A percentile compares a stretch with the other conserved stretches of the same genome.
These are phyloP conservation scores for Trissonchulus latispiculum DNA, from an alignment of 2,888 invertebrate species.

Conservation along the genomic window DNA sequence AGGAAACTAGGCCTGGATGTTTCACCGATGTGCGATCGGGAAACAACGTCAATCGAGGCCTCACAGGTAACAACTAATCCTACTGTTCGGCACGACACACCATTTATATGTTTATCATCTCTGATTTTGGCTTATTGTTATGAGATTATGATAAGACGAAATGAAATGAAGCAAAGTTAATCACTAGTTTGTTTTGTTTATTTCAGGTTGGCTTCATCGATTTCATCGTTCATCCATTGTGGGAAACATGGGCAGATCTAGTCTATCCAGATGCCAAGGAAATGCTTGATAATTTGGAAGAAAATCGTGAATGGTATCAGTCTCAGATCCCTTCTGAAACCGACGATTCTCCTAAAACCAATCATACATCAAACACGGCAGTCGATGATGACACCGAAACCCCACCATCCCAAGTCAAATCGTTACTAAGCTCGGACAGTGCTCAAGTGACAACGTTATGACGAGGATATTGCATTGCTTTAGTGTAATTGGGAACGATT, in stretches of 20 bases:
- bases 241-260: slow-evolving; percentile 99
- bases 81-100: no score
- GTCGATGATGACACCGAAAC: neutral
- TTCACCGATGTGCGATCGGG: slow-evolving; percentile 97
- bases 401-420: neutral
- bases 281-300: slow-evolving; percentile 91
- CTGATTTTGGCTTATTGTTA: no score
- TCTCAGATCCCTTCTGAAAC: slow-evolving; percentile 40
- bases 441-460: neutral
- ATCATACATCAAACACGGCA: neutral
- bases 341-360: neutral
- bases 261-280: slow-evolving; percentile 98
- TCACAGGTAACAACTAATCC: no score
- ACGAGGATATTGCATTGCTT: no score
- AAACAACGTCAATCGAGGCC: slow-evolving; percentile 92
- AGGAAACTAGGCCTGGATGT: slow-evolving; percentile 89
- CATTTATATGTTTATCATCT: no score
- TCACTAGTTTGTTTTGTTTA: neutral
- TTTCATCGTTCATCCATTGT: slow-evolving; percentile 97
- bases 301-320: slow-evolving; percentile 94
- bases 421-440: neutral
- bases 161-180: no score
- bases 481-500: no score
- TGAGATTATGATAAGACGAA: no score
- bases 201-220: slow-evolving; percentile 89